Evolutionary conservation across 2,797 vertebrate genomes (phyloP).

Genomic region (Pseudocheirus occidentalis): DNA sequence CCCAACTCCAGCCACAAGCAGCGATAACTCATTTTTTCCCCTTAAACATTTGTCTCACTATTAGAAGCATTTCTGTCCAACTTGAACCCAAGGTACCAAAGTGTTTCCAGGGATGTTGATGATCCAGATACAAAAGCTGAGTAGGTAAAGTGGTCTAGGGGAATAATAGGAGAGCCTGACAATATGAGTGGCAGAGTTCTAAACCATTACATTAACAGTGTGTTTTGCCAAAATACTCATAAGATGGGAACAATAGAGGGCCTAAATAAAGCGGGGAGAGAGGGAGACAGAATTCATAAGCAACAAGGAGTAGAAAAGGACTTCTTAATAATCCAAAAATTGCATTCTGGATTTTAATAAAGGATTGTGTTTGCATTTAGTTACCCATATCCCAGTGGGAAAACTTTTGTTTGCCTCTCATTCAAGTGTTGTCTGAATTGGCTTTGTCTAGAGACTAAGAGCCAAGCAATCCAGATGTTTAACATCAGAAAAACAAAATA

Average conservation of each 20-base stretch:
- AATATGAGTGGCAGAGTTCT: neutral
- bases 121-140: neutral
- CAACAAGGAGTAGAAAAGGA: neutral
- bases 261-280: neutral
- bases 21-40: neutral
- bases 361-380: neutral
- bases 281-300: neutral
- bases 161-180: neutral
- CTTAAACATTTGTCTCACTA: neutral
- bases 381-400: neutral
- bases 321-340: neutral
- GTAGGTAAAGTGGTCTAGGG: neutral
- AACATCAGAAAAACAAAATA: neutral
- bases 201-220: neutral
- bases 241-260: neutral
- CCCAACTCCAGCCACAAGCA: neutral
- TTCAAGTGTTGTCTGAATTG: neutral
- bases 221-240: neutral
- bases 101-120: neutral
- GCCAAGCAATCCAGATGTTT: conserved; percentile 5
- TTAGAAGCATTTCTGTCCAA: neutral
- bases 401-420: neutral
- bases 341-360: neutral
- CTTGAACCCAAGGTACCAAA: neutral
- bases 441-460: neutral